phyloP scores from a whole-genome alignment of 2,888 invertebrate genomes.

The Caenorhabditis doughertyi region DNA sequence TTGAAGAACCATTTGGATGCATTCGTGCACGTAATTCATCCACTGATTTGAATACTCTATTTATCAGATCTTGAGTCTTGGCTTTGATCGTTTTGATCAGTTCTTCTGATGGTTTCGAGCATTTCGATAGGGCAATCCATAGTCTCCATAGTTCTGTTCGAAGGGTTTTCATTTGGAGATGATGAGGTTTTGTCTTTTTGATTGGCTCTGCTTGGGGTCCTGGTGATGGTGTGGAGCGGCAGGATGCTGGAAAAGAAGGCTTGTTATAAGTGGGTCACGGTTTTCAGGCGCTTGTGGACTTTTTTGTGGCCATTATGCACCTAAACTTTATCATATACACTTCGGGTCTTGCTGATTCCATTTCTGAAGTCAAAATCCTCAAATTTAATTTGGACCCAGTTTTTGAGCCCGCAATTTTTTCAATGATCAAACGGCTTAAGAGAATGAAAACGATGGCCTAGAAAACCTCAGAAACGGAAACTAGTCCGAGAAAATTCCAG shows the following conservation, averaged over 20 bases:
- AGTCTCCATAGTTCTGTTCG: conserved; percentile 50
- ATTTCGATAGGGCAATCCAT: conserved; percentile 10
- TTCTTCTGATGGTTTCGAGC: conserved; percentile 26
- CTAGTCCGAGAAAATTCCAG: too few relatives aligned
- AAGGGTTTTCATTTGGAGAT: not conserved
- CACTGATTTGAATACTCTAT: conserved; percentile 13
- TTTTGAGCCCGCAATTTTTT: too few relatives aligned
- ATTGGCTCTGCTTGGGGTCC: not conserved
- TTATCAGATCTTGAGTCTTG: conserved; percentile 22
- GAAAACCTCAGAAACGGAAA: too few relatives aligned
- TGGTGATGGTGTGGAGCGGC: conserved; percentile 43
- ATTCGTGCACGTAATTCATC: not conserved
- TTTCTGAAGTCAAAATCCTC: too few relatives aligned
- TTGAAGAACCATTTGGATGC: not conserved
- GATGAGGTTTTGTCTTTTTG: not conserved
- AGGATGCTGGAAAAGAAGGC: conserved; percentile 17
- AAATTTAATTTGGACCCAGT: too few relatives aligned
- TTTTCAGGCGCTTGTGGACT: not conserved
- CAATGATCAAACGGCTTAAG: too few relatives aligned
- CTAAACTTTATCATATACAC: too few relatives aligned
- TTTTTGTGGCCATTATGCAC: too few relatives aligned
- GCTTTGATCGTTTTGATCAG: conserved; percentile 29
- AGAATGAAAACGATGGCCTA: too few relatives aligned
- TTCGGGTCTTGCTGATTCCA: too few relatives aligned
- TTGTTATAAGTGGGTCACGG: too few relatives aligned